These are phyloP conservation scores for Motacilla alba DNA, from an alignment of 2,113 vertebrate species.

Conservation along the genomic window DNA sequence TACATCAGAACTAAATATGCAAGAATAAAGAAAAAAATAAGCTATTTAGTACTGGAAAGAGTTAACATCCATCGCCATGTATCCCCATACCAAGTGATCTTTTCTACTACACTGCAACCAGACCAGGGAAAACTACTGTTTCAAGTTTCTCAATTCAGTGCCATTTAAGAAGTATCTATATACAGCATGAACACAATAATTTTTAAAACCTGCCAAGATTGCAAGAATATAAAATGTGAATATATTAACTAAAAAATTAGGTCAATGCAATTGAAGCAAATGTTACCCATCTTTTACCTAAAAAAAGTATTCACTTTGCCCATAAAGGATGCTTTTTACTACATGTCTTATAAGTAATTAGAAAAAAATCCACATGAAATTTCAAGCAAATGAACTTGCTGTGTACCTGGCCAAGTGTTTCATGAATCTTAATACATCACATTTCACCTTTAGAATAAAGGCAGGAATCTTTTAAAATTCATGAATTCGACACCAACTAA, in stretches of 20 bases:
- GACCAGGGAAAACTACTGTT: neutral
- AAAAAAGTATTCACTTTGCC: neutral
- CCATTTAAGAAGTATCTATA: neutral
- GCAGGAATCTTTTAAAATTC: neutral
- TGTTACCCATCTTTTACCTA: fast-evolving
- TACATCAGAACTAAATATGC: neutral
- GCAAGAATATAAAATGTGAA: neutral
- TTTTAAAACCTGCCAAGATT: neutral
- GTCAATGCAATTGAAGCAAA: neutral
- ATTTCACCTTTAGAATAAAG: neutral
- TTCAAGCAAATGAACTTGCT: neutral
- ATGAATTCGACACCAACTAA: neutral
- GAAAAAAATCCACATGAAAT: neutral
- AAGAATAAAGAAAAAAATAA: neutral
- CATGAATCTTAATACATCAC: neutral
- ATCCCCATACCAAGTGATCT: neutral
- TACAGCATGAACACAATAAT: neutral
- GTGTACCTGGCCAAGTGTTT: neutral
- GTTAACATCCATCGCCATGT: fast-evolving
- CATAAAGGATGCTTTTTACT: neutral
- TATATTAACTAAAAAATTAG: neutral
- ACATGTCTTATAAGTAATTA: neutral
- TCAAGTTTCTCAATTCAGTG: neutral
- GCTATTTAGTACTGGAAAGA: neutral
- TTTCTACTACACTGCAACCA: neutral